Percentiles rank a stretch among this genome's conserved stretches.
phyloP scores from a whole-genome alignment of 2,888 invertebrate genomes.

The Heliconius ismenius region DNA sequence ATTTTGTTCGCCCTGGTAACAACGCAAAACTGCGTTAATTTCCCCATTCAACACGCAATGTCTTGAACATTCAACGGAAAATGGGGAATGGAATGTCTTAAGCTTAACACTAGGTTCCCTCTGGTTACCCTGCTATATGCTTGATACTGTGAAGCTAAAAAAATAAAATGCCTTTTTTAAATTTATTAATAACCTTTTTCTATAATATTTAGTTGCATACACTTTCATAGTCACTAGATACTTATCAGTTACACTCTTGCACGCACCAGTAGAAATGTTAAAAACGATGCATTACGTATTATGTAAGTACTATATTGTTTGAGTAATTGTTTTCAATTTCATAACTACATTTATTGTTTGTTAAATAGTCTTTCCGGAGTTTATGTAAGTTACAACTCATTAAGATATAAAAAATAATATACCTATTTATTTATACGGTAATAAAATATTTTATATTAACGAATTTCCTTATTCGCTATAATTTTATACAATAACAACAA shows the following conservation, averaged over 20 bases:
- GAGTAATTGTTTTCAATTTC: conserved; percentile 56
- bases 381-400: conserved; percentile 48
- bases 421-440: conserved; percentile 13
- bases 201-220: not conserved
- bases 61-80: too few species aligned
- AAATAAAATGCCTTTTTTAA: not conserved
- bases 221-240: conserved; percentile 16
- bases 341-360: conserved; percentile 42
- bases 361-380: conserved; percentile 53
- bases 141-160: too few species aligned
- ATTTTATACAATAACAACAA: conserved; percentile 27
- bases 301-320: conserved; percentile 30
- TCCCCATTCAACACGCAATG: too few species aligned
- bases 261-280: conserved; percentile 15
- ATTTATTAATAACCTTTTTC: not conserved
- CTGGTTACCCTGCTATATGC: too few species aligned
- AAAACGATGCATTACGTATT: conserved; percentile 16
- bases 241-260: conserved; percentile 18
- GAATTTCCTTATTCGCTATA: conserved; percentile 34
- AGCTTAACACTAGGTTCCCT: too few species aligned
- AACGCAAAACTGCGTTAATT: too few species aligned
- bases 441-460: conserved; percentile 22
- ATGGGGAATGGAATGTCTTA: too few species aligned
- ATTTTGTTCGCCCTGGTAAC: too few species aligned
- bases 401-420: conserved; percentile 14